Evolutionary conservation across 2,888 invertebrate genomes (phyloP).

Genomic region (Yponomeuta evonymella): DNA sequence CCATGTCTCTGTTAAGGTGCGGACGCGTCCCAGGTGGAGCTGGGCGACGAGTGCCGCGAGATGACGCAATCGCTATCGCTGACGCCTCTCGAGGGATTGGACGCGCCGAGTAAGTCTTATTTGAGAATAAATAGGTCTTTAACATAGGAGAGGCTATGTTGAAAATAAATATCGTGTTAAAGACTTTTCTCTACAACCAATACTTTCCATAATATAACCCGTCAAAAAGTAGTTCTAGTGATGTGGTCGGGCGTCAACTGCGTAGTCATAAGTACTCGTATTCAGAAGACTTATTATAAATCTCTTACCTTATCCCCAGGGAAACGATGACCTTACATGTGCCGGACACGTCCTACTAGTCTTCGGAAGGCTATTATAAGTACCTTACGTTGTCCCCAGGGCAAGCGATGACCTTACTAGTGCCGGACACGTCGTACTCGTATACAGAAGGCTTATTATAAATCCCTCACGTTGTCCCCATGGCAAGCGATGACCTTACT

Average conservation of each 20-base stretch:
- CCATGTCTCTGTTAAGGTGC: constrained; percentile 26
- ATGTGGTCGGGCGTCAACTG: too few species aligned
- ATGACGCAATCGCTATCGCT: constrained; percentile 43
- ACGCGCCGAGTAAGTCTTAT: constrained; percentile 47
- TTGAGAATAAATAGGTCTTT: background rate
- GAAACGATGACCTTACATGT: constrained; percentile 80
- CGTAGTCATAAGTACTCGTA: too few species aligned
- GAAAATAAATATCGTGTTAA: too few species aligned
- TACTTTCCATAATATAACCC: too few species aligned
- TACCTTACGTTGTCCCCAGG: constrained; percentile 31
- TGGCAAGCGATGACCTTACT: constrained; percentile 78
- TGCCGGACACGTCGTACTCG: constrained; percentile 96
- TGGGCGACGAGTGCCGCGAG: constrained; percentile 64
- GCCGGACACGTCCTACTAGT: constrained; percentile 94
- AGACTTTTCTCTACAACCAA: too few species aligned
- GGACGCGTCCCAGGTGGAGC: constrained; percentile 54
- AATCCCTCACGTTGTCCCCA: constrained; percentile 23
- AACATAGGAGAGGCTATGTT: too few species aligned
- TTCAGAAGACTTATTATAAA: too few species aligned
- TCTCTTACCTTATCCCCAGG: constrained; percentile 27
- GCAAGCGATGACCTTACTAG: constrained; percentile 78
- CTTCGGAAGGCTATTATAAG: too few species aligned
- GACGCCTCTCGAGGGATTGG: constrained; percentile 48
- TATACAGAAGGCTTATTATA: too few species aligned
- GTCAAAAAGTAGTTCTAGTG: too few species aligned